Base-by-base conservation (phyloP, 2,113 vertebrate genomes). In the Psophia crepitans region DNA sequence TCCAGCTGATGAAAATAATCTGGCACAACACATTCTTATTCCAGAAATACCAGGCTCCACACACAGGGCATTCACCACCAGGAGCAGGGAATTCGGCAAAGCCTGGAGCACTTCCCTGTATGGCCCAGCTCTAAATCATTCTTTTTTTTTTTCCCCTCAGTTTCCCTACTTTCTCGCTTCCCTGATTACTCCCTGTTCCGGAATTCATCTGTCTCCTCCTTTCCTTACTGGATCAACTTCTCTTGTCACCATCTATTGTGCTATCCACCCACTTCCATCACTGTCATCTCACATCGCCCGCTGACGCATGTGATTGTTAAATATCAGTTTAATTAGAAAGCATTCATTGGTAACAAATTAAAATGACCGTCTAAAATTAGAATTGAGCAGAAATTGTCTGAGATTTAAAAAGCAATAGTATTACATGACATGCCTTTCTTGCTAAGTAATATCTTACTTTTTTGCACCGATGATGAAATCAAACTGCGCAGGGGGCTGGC, bases 251-350 rank as follows among this genome's bases (percentile, higher is more conserved):
- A 41, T 76, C 77, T 65, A 87, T 94, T 97, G 96, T 96, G 89
- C 46, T 26, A 48, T 6, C 93, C 88, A n/a, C 74, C 77, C 85
- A 95, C 93, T 48, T 93, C 78, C 70, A 90, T 96, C 96, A 96
- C 58, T 94, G 96, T 96, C 93, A 95, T 43, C 81, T 79, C 79
- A 56, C 61, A 65, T 3, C 44, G 71, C 87, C 97, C 93, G 54
- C 71, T 97, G 95, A 97, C 35, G 76, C 89, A 97, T 82, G 64
- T 37, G 87, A 88, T 58, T n/a, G 35, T 91, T 92, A 95, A 96
- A 96, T 91, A 81, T 53, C 74, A 82, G 94, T 87, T 95, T 87
- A 97, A 94, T 96, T 91, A 87, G 84, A 96, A 93, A 96, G 91
- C 74, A 49, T 83, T 90, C 95, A 93, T 22, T 92, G 87, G 89